Evolutionary conservation across 2,113 vertebrate species (phyloP).

Genomic region (Etheostoma spectabile): DNA sequence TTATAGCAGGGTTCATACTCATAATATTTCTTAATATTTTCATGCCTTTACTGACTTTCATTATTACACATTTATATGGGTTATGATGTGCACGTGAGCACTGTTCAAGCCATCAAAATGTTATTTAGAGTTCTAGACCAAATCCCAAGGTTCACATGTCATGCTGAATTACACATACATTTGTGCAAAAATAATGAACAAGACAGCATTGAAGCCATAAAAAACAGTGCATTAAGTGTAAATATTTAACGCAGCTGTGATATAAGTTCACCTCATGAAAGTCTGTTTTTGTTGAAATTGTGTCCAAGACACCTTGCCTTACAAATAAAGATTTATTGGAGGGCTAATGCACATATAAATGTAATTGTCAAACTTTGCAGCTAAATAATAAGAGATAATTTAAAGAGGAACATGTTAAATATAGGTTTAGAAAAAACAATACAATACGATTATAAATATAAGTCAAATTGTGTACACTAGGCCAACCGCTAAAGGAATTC

Average conservation of each 20-base stretch:
- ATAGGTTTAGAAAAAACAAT: not conserved
- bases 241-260: not conserved
- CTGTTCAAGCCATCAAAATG: not conserved
- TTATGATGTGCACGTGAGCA: not conserved
- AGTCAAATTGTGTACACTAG: not conserved
- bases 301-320: not conserved
- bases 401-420: not conserved
- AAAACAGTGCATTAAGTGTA: not conserved
- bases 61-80: not conserved
- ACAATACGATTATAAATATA: not conserved
- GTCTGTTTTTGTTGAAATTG: not conserved
- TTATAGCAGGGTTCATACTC: not conserved
- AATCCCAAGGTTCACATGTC: not conserved
- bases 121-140: not conserved
- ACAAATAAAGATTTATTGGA: not conserved
- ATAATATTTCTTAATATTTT: not conserved
- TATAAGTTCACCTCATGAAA: not conserved
- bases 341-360: not conserved
- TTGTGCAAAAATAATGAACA: not conserved
- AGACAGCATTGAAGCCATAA: not conserved
- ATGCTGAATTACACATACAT: not conserved
- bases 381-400: not conserved
- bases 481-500: not conserved
- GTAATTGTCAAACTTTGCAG: not conserved
- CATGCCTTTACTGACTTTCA: not conserved